Evolutionary conservation across 2,797 vertebrate species (phyloP).

Genomic region (Dryobates pubescens): DNA sequence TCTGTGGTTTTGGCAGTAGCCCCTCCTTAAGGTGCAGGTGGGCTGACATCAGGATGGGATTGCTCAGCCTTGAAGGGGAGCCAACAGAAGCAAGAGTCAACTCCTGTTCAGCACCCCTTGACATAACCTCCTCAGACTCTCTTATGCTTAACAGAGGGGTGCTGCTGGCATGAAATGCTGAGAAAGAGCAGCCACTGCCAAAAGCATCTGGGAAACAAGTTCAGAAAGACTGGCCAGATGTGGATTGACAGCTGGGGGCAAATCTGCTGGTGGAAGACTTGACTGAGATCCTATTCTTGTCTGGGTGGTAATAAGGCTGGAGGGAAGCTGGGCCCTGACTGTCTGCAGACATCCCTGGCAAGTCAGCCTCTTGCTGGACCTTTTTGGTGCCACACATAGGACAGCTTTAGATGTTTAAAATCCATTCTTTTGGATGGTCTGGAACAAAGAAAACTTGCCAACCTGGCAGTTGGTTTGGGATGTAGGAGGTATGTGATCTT

Average conservation of each 20-base stretch:
- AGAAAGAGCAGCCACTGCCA: neutral
- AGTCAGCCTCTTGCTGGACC: neutral
- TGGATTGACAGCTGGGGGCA: neutral
- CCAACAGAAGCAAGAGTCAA: neutral
- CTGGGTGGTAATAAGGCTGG: neutral
- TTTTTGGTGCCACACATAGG: neutral
- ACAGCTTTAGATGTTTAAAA: neutral
- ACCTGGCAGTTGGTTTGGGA: neutral
- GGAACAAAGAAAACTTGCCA: neutral
- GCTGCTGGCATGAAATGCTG: rapidly evolving
- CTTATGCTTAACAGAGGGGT: rapidly evolving
- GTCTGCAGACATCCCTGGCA: neutral
- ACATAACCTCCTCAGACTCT: neutral
- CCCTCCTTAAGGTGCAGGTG: neutral
- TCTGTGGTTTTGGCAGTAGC: neutral
- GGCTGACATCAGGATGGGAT: rapidly evolving
- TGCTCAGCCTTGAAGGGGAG: rapidly evolving
- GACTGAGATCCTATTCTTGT: neutral
- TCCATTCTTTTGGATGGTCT: neutral
- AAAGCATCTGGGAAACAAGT: neutral
- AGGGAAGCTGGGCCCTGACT: neutral
- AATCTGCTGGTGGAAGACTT: neutral
- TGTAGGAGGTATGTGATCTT: neutral
- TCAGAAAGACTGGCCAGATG: neutral
- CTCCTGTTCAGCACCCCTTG: neutral